Evolutionary conservation across 2,888 invertebrate genomes (phyloP).

Genomic region (Rhagium mordax): DNA sequence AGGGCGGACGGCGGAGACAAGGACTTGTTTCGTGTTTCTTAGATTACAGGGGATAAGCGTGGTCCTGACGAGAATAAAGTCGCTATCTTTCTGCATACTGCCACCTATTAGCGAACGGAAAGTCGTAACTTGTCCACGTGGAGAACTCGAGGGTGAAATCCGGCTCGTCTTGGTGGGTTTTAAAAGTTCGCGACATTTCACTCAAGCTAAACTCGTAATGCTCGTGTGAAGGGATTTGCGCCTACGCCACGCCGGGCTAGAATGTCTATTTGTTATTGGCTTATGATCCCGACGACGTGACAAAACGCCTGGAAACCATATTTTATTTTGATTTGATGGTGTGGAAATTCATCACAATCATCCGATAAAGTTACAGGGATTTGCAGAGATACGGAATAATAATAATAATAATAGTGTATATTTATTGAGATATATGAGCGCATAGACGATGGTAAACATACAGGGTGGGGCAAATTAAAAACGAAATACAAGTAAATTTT

Average conservation of each 20-base stretch:
- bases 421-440: no score
- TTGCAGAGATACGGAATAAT: no score
- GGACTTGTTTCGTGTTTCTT: background rate
- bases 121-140: background rate
- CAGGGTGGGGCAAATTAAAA: no score
- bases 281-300: background rate
- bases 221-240: background rate
- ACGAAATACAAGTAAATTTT: no score
- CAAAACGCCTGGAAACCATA: background rate
- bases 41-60: background rate
- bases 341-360: no score
- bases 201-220: background rate
- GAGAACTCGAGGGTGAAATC: background rate
- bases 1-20: background rate
- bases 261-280: background rate
- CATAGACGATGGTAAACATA: no score
- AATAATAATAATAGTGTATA: no score
- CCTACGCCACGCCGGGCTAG: background rate
- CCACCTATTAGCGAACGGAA: background rate
- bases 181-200: background rate
- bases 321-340: background rate
- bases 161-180: background rate
- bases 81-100: background rate
- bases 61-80: background rate
- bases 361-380: no score